A percentile compares a stretch with the other conserved stretches of the same genome.
Conservation (phyloP, 2,113 vertebrate genomes). For the Alexandromys fortis region DNA sequence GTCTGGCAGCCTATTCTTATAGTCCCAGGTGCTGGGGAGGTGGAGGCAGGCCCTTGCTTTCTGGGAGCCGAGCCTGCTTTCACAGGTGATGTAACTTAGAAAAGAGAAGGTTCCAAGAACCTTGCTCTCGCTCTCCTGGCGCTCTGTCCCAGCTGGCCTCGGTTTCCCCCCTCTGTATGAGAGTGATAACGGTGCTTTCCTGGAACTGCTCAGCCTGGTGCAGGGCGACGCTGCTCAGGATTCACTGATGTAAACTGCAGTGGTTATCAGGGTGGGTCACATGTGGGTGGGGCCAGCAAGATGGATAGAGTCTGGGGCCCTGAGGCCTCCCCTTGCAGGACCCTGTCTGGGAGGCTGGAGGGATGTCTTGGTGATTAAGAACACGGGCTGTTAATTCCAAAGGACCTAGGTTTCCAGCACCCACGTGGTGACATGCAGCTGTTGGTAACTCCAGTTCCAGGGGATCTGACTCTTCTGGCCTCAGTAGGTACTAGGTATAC, state of each 20-base stretch:
- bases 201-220: neutral
- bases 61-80: neutral
- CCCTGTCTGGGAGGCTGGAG: neutral
- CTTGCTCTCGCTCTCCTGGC: neutral
- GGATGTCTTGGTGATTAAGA: neutral
- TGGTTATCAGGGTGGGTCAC: rapidly evolving
- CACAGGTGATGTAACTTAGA: rapidly evolving
- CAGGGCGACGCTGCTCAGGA: rapidly evolving
- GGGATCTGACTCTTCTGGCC: neutral
- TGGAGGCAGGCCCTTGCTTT: neutral
- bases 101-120: neutral
- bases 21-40: neutral
- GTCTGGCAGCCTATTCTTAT: neutral
- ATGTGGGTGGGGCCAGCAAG: neutral
- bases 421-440: neutral
- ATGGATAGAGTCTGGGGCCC: neutral
- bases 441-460: neutral
- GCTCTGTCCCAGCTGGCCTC: neutral
- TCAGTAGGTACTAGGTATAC: neutral
- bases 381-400: neutral
- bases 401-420: neutral
- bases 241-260: rapidly evolving
- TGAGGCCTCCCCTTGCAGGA: neutral
- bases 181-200: rapidly evolving
- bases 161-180: neutral